A percentile compares a stretch with the other conserved stretches of the same genome.
These are phyloP conservation scores for Enteromius thamalakanensis DNA, from an alignment of 2,797 vertebrate genomes.

Conservation along the genomic window DNA sequence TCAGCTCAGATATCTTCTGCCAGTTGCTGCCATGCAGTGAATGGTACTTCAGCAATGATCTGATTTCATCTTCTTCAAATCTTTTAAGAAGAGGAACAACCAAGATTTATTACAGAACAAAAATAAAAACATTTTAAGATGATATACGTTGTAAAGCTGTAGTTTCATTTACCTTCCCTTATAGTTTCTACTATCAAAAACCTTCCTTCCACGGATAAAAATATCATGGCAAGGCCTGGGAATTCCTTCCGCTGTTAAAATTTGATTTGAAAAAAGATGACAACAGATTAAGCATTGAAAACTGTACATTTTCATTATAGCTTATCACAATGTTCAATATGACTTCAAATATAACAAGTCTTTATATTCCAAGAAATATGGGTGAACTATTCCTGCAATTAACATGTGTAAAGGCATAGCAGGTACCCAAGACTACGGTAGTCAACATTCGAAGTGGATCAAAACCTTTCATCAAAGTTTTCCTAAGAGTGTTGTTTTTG, in stretches of 20 bases:
- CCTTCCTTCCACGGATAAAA: slow-evolving; percentile 65
- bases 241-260: slow-evolving; percentile 71
- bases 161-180: slow-evolving; percentile 68
- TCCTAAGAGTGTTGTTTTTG: too few species aligned
- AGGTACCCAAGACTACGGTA: background rate
- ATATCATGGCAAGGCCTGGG: slow-evolving; percentile 66
- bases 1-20: slow-evolving; percentile 68
- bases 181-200: slow-evolving; percentile 66
- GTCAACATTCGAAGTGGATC: too few species aligned
- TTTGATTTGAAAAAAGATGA: slow-evolving; percentile 6
- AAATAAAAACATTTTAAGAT: background rate
- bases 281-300: background rate
- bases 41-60: slow-evolving; percentile 64
- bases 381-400: background rate
- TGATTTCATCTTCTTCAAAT: slow-evolving; percentile 70
- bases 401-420: background rate
- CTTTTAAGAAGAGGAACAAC: slow-evolving; percentile 55
- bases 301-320: background rate
- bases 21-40: slow-evolving; percentile 73
- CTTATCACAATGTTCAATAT: background rate
- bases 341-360: background rate
- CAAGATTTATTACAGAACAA: background rate
- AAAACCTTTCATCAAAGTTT: too few species aligned
- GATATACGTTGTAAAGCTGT: background rate
- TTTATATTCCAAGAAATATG: background rate